phyloP scores from a whole-genome alignment of 2,797 vertebrate species.

The Coilia nasus region DNA sequence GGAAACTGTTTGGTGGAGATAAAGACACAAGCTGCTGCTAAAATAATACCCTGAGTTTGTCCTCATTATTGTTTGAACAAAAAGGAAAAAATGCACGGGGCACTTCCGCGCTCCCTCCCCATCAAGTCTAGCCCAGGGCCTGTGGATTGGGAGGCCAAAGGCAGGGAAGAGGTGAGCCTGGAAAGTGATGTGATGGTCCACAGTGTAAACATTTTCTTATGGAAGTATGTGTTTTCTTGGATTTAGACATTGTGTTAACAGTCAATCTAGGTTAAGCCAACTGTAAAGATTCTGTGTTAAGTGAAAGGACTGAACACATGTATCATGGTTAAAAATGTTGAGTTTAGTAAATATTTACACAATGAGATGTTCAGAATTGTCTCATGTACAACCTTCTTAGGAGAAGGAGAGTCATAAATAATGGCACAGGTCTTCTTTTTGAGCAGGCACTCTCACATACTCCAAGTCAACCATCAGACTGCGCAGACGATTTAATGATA shows the following conservation, averaged over 20 bases:
- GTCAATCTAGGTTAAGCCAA: neutral
- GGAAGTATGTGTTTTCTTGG: conserved; percentile 37
- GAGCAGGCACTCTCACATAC: no score
- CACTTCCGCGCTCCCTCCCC: conserved; percentile 70
- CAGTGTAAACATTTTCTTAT: neutral
- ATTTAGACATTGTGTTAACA: conserved; percentile 28
- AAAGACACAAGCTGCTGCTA: conserved; percentile 80
- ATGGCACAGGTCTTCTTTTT: no score
- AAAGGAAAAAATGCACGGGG: conserved; percentile 65
- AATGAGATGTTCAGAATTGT: no score
- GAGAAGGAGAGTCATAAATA: no score
- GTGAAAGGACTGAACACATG: no score
- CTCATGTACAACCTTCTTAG: no score
- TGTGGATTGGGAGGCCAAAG: neutral
- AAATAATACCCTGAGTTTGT: conserved; percentile 79
- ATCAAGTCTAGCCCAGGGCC: conserved; percentile 30
- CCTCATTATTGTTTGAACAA: conserved; percentile 77
- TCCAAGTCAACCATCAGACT: no score
- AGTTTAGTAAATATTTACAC: no score
- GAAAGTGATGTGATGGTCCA: conserved; percentile 22
- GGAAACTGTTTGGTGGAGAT: conserved; percentile 87
- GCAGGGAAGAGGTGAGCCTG: neutral
- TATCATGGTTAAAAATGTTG: no score
- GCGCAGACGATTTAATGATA: no score
- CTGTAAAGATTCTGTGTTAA: no score